phyloP scores from a whole-genome alignment of 2,113 vertebrate genomes.

The Silurus asotus region DNA sequence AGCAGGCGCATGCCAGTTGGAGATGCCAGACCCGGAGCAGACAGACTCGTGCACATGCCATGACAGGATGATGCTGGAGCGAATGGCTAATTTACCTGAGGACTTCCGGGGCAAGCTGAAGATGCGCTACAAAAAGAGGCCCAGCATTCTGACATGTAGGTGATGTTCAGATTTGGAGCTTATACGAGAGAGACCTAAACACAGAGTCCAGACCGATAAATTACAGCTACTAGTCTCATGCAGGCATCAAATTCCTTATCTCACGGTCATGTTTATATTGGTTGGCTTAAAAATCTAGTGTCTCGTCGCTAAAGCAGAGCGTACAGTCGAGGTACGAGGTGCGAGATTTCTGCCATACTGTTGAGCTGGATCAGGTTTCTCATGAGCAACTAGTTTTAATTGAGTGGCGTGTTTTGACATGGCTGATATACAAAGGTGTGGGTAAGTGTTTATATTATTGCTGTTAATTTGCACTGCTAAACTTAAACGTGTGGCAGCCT shows the following conservation, averaged over 20 bases:
- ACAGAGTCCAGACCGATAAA: not conserved
- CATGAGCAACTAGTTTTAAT: not conserved
- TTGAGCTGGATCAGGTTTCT: not conserved
- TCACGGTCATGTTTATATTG: slow-evolving; percentile 41
- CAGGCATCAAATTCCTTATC: slow-evolving; percentile 62
- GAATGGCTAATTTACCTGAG: slow-evolving; percentile 61
- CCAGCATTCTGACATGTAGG: slow-evolving; percentile 94
- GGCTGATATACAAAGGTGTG: slow-evolving; percentile 1
- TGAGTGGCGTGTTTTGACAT: not conserved
- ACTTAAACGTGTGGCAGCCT: not conserved
- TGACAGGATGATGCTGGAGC: slow-evolving; percentile 70
- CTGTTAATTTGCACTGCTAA: not conserved
- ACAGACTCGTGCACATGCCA: slow-evolving; percentile 69
- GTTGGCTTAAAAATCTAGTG: slow-evolving; percentile 42
- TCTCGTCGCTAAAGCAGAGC: slow-evolving; percentile 48
- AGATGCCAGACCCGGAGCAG: slow-evolving; percentile 83
- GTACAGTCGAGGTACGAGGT: not conserved
- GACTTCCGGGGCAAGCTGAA: slow-evolving; percentile 81
- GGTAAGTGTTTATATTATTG: not conserved
- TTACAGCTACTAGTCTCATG: slow-evolving; percentile 43
- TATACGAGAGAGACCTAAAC: not conserved
- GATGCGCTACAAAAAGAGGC: slow-evolving; percentile 86
- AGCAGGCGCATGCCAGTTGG: slow-evolving; percentile 56
- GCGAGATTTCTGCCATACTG: not conserved
- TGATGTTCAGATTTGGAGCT: slow-evolving; percentile 26